These are phyloP conservation scores for Ophion obscuratus DNA, from an alignment of 2,888 invertebrate species.

Conservation along the genomic window DNA sequence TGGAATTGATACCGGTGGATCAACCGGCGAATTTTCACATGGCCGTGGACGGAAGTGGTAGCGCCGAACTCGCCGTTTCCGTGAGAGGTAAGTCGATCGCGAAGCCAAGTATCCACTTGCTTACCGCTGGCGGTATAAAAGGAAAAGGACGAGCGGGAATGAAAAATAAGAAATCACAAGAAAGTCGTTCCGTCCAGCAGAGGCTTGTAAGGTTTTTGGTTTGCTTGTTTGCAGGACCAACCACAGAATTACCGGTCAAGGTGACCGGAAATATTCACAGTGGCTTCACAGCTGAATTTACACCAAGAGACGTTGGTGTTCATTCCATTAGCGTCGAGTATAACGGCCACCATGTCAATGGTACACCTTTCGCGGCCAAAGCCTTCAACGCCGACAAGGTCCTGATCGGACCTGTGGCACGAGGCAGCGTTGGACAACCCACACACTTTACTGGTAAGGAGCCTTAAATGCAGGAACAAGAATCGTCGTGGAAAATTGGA, in stretches of 20 bases:
- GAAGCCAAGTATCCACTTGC: not conserved
- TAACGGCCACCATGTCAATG: slow-evolving; percentile 94
- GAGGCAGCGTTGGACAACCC: slow-evolving; percentile 93
- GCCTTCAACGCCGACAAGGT: slow-evolving; percentile 96
- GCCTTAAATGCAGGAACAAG: not conserved
- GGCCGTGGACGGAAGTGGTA: slow-evolving; percentile 89
- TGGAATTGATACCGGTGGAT: slow-evolving; percentile 94
- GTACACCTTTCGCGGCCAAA: slow-evolving; percentile 95
- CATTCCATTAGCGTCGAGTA: slow-evolving; percentile 96
- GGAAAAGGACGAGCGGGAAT: not conserved
- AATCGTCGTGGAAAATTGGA: not conserved
- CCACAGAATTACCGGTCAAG: slow-evolving; percentile 94
- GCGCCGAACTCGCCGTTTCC: slow-evolving; percentile 94
- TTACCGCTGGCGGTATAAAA: not conserved
- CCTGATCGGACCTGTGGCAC: slow-evolving; percentile 92
- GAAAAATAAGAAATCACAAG: not conserved
- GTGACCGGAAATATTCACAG: slow-evolving; percentile 95
- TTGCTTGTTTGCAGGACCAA: slow-evolving; percentile 87
- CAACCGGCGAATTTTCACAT: slow-evolving; percentile 92
- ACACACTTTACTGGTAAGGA: slow-evolving; percentile 92
- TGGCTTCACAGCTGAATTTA: slow-evolving; percentile 96
- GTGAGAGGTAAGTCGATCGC: slow-evolving; percentile 86
- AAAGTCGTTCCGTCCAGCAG: not conserved
- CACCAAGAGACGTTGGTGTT: slow-evolving; percentile 96
- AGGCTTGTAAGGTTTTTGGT: not conserved